Conservation (phyloP, 2,113 vertebrate genomes). For the Varanus salvator region DNA sequence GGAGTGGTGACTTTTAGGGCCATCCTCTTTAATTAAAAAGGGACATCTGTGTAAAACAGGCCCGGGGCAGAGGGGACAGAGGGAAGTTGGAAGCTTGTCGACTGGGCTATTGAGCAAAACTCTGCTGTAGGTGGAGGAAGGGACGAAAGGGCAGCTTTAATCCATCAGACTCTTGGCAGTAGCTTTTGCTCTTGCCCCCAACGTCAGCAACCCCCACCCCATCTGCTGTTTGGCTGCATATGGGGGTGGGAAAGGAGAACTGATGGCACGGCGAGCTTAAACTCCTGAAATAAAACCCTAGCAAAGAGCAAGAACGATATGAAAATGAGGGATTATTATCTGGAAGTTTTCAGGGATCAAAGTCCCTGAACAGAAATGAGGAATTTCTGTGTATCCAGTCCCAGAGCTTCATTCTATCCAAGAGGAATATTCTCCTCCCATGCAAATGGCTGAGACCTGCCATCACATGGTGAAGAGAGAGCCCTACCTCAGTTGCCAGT, state of each 20-base stretch:
- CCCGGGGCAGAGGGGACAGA: not conserved
- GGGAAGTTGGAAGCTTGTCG: not conserved
- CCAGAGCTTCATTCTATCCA: no score
- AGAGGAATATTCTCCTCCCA: no score
- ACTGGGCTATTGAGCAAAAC: not conserved
- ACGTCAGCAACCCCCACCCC: not conserved
- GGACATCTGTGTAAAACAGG: not conserved
- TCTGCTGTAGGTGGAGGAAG: not conserved
- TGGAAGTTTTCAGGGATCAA: not conserved
- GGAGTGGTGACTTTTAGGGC: not conserved
- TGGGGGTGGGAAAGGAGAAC: not conserved
- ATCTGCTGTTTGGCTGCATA: rapidly evolving
- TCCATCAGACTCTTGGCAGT: not conserved
- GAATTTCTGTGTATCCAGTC: not conserved
- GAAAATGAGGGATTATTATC: not conserved
- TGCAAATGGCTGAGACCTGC: no score
- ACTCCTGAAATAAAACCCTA: not conserved
- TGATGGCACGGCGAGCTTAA: not conserved
- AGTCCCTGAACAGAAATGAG: not conserved
- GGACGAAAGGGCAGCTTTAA: not conserved
- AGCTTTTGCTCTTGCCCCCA: not conserved
- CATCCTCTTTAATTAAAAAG: not conserved
- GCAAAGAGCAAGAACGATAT: not conserved
- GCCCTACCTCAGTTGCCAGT: no score
- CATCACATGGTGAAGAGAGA: no score